Evolutionary conservation across 2,888 invertebrate genomes (phyloP).

Genomic region (Campoletis raptor): DNA sequence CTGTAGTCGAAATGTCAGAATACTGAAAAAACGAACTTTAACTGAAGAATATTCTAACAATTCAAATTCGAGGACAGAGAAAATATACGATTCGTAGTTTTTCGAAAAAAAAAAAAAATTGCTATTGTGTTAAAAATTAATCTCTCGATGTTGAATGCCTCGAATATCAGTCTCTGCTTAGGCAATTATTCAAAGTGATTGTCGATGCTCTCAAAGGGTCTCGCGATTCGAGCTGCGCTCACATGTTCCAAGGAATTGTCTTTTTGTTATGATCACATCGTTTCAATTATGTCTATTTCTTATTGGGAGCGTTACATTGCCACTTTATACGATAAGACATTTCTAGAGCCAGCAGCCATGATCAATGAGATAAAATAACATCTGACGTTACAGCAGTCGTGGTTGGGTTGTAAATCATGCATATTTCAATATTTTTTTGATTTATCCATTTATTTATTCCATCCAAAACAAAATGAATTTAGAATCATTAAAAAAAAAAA

Average conservation of each 20-base stretch:
- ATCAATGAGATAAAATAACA: slow-evolving; percentile 1
- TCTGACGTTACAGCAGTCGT: not conserved
- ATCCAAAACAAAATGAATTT: not conserved
- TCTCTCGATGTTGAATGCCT: not conserved
- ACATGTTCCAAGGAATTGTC: not conserved
- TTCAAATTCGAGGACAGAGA: not conserved
- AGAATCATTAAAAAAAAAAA: not conserved
- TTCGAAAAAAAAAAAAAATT: not conserved
- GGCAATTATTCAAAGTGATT: not conserved
- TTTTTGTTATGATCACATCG: not conserved
- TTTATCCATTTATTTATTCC: not conserved
- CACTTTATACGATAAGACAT: not conserved
- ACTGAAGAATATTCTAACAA: not conserved
- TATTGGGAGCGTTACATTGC: not conserved
- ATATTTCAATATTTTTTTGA: not conserved
- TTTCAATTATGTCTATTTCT: not conserved
- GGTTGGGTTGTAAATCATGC: not conserved
- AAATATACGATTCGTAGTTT: not conserved
- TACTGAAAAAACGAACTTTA: not conserved
- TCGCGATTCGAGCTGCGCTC: not conserved
- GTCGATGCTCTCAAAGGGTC: not conserved
- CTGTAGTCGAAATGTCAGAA: not conserved
- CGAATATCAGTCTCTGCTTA: not conserved
- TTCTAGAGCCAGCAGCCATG: not conserved
- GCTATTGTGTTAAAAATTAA: not conserved